phyloP scores from a whole-genome alignment of 2,888 invertebrate species.

The Troides helena region DNA sequence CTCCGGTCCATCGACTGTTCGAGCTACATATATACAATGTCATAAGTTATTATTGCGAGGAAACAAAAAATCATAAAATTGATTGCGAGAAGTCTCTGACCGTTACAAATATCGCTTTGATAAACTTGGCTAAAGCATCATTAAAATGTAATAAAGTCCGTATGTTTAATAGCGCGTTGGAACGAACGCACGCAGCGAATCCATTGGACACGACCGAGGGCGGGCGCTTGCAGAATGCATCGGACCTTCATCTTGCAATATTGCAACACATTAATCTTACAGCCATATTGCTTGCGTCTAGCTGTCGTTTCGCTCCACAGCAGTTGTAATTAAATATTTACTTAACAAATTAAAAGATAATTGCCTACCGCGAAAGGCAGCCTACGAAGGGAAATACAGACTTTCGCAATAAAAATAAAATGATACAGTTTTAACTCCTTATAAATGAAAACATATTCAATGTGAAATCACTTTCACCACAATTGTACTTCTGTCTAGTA shows the following conservation, averaged over 20 bases:
- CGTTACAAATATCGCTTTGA: slow-evolving; percentile 8
- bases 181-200: slow-evolving; percentile 24
- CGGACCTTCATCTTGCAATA: slow-evolving; percentile 23
- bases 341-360: neutral
- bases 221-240: slow-evolving; percentile 19
- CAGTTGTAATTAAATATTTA: neutral
- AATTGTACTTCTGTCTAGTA: neutral
- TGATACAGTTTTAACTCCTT: no score
- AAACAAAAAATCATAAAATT: slow-evolving; percentile 6
- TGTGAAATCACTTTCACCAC: no score
- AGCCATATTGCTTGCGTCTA: neutral
- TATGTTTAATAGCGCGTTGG: slow-evolving; percentile 19
- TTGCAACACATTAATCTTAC: slow-evolving; percentile 25
- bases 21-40: no score
- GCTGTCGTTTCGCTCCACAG: neutral
- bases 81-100: neutral
- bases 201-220: slow-evolving; percentile 13
- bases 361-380: neutral
- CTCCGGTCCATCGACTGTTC: no score
- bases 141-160: slow-evolving; percentile 26
- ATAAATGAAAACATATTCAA: no score
- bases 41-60: no score
- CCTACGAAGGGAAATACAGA: neutral
- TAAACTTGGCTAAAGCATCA: slow-evolving; percentile 18
- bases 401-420: neutral